Base-by-base conservation (phyloP, 1,140 invertebrate genomes). In the Diuraphis noxia region DNA sequence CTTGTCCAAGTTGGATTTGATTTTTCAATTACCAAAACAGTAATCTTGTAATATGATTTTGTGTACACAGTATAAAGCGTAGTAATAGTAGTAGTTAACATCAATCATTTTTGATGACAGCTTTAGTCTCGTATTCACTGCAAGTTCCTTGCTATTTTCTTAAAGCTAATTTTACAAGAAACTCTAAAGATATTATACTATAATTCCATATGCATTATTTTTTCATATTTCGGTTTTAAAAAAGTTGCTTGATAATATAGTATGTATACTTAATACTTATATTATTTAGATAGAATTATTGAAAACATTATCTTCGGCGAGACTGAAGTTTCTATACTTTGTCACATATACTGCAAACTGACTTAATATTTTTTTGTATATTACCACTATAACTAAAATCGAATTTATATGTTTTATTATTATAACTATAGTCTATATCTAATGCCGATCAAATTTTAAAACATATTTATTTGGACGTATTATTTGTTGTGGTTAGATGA, bases 31-130 rank as follows among this genome's bases (percentile, higher is more conserved):
- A 85, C 10, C 40, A 25, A 41, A 10, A 17, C 23, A 38, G 25
- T 82, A 82, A 41, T 85, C n/a, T 85, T 85, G 82, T 85, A 43
- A 85, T n/a, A 34, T 34, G 41, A 85, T 85, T 85, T n/a, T 85
- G 46, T 41, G 30, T 46, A 85, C 30, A 85, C n/a, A 43, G 5
- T 72, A 72, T 46, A 25, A 43, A 46, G 4, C 40, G 17, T 41
- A 1, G 30, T 17, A 38, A 82, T 82, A 82, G n/a, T 82, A 82
- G 81, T 82, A 41, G 25, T 41, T 30, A 30, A 41, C 38, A 41
- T 82, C 81, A 41, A 82, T 82, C 81, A 82, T n/a, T 82, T 41
- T 82, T 41, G 10, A 1, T 30, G 38, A 82, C 81, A 82, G 81
- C 25, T 13, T 17, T 30, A 17, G 21, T 25, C 23, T 81, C 21